Percentiles rank a stretch among this genome's conserved stretches.
phyloP scores from a whole-genome alignment of 2,888 invertebrate genomes.

The Rhogogaster chlorosoma region DNA sequence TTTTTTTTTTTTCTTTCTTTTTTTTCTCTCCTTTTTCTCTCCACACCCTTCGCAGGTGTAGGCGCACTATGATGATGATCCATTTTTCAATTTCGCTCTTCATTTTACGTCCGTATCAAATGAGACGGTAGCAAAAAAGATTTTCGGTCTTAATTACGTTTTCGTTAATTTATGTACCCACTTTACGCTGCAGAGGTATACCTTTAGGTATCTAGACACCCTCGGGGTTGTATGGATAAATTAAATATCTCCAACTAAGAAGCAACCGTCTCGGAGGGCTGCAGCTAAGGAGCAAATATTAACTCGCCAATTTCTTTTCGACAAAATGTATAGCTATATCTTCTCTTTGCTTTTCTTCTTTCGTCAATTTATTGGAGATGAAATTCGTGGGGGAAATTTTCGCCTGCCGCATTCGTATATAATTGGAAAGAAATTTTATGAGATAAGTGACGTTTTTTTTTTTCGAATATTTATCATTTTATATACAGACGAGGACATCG shows the following conservation, averaged over 20 bases:
- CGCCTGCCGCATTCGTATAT: not conserved
- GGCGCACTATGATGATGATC: not conserved
- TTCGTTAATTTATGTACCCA: not conserved
- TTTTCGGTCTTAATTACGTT: not conserved
- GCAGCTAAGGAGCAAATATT: not conserved
- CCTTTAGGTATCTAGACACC: not conserved
- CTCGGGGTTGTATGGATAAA: not conserved
- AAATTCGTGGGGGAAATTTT: not conserved
- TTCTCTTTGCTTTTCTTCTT: not conserved
- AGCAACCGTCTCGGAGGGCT: not conserved
- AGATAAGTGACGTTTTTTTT: too few relatives aligned
- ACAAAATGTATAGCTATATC: not conserved
- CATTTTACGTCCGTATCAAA: not conserved
- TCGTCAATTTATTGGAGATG: not conserved
- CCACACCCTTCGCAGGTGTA: not conserved
- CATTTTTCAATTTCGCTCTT: conserved; percentile 5
- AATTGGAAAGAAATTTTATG: too few relatives aligned
- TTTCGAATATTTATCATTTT: too few relatives aligned
- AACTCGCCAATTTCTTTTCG: not conserved
- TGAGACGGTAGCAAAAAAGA: not conserved
- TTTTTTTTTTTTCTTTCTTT: not conserved
- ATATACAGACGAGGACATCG: too few relatives aligned
- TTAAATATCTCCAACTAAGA: not conserved
- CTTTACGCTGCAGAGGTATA: not conserved
- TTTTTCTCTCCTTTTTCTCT: not conserved